Base-by-base conservation (phyloP, 2,113 vertebrate species). In the Sarotherodon lohbergeri region DNA sequence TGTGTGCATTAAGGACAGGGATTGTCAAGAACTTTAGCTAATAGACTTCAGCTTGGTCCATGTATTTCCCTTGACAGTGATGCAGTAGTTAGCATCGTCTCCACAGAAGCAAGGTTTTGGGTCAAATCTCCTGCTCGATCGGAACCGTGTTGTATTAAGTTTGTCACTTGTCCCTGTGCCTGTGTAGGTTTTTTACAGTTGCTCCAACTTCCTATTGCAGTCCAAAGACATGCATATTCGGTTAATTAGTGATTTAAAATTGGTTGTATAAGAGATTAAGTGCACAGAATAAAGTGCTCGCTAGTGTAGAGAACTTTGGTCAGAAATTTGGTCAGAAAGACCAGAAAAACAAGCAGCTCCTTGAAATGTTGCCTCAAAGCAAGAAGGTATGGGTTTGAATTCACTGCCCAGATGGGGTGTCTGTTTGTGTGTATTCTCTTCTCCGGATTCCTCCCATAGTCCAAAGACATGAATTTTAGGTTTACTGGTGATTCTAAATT, bases 11-110 rank as follows among this genome's bases (percentile, higher is more conserved):
- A 32, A 22, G 10, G n/a, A 7, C 10, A 54, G 2, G 22, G 27
- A 19, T 7, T 10, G n/a, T 27, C 17, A 14, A 52, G 34, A 4
- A 39, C 27, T 94, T 97, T 97, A 99, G 96, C 98, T 97, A 84
- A 96, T 54, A 66, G 98, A 99, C 92, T 98, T 99, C 80, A 98
- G 97, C 89, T 97, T 5, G 5, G 8, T 71, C 5, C 22, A 39
- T 46, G 39, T 46, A 10, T 73, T 73, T 73, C 66, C 66, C 66
- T 73, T 71, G 39, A 71, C 39, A 24, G 7, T 71, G 66, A n/a
- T 43, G 22, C 11, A 43, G 66, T 43, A 41, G 66, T 71, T 71
- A 9, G 66, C 5, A 71, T 24, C 1, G 8, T 73, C 41, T 46
- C 22, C 41, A 46, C 0, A 5, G 22, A 73, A 27, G 13, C 41